Evolutionary conservation across 2,113 vertebrate species (phyloP).

Genomic region (Elaphurus davidianus): DNA sequence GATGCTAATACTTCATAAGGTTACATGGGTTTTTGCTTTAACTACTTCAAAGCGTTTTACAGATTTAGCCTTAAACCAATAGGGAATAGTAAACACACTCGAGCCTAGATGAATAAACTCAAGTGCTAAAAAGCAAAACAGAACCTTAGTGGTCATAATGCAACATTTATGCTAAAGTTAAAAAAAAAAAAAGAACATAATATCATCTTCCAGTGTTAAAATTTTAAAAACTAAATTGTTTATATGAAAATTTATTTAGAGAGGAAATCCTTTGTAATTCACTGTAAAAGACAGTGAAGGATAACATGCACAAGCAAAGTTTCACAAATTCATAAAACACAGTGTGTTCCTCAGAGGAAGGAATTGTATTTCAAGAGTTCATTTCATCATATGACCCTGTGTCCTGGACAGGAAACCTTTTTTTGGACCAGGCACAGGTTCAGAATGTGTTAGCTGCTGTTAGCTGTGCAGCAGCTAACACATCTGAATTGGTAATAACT

Average conservation of each 20-base stretch:
- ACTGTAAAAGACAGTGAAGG: neutral
- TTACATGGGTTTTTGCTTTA: constrained; percentile 38
- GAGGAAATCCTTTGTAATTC: neutral
- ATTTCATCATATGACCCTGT: constrained; percentile 55
- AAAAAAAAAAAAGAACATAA: neutral
- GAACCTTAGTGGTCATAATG: neutral
- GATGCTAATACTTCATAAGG: constrained; percentile 53
- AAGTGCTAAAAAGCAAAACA: neutral
- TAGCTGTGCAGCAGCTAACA: constrained; percentile 3
- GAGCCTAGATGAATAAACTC: neutral
- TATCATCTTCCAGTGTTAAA: neutral
- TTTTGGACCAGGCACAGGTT: constrained; percentile 31
- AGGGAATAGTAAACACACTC: neutral
- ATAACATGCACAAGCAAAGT: neutral
- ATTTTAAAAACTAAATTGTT: neutral
- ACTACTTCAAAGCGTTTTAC: neutral
- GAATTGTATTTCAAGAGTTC: constrained; percentile 57
- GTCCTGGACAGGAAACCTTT: constrained; percentile 32
- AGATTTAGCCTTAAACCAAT: neutral
- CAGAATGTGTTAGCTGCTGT: constrained; percentile 21
- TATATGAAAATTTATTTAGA: constrained; percentile 7
- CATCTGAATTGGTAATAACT: neutral
- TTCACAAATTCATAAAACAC: constrained; percentile 60
- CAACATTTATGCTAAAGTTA: neutral
- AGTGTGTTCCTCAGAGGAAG: constrained; percentile 53